These are phyloP conservation scores for Notodonta dromedarius DNA, from an alignment of 2,888 invertebrate species.

Conservation along the genomic window DNA sequence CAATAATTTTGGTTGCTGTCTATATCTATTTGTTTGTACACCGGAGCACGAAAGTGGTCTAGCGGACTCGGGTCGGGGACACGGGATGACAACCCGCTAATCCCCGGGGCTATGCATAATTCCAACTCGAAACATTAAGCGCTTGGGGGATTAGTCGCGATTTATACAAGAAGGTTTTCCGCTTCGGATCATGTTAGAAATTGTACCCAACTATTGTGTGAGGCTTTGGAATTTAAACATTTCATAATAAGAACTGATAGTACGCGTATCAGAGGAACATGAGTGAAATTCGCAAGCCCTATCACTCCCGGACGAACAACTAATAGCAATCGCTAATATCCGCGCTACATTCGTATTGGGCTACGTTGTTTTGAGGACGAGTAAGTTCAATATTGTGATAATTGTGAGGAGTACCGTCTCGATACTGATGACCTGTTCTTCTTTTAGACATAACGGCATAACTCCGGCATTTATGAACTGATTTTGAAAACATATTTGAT, in stretches of 20 bases:
- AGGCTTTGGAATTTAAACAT: not conserved
- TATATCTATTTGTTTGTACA: conserved; percentile 44
- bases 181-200: conserved; percentile 51
- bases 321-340: no score
- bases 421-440: no score
- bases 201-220: conserved; percentile 28
- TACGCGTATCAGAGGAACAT: not conserved
- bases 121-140: conserved; percentile 75
- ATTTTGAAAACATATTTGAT: no score
- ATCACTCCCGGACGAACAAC: no score
- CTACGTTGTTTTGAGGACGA: no score
- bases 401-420: no score
- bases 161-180: conserved; percentile 69
- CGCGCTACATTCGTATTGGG: no score
- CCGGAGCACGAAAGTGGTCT: conserved; percentile 67
- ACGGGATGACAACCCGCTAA: conserved; percentile 76
- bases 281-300: not conserved
- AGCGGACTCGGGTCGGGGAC: conserved; percentile 60
- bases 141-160: conserved; percentile 71
- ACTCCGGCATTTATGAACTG: no score
- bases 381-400: no score
- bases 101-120: conserved; percentile 78
- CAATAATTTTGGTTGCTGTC: not conserved
- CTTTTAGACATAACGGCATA: no score
- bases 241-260: not conserved